Evolutionary conservation across 2,888 invertebrate genomes (phyloP).

Genomic region (Rotaria sp.): DNA sequence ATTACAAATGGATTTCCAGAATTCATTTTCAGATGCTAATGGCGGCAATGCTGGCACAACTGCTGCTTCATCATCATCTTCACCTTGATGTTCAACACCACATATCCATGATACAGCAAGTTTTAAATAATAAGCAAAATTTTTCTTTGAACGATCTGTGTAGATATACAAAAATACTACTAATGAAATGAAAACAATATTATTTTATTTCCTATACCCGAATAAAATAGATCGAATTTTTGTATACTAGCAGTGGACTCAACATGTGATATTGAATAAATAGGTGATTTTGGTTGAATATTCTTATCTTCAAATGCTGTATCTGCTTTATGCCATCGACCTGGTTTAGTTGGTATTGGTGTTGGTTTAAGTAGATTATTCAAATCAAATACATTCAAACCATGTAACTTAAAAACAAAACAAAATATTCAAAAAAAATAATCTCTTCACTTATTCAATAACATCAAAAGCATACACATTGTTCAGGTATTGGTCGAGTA

Average conservation of each 20-base stretch:
- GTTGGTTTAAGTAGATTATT: not conserved
- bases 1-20: conserved; percentile 31
- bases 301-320: not conserved
- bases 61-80: not conserved
- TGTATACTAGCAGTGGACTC: not conserved
- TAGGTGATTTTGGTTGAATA: not conserved
- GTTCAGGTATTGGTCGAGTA: conserved; percentile 29
- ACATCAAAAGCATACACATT: not conserved
- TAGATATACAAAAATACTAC: not conserved
- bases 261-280: not conserved
- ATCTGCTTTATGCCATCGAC: conserved; percentile 8
- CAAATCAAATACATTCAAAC: not conserved
- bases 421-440: not conserved
- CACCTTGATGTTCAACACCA: conserved; percentile 32
- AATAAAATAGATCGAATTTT: not conserved
- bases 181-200: not conserved
- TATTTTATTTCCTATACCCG: not conserved
- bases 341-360: not conserved
- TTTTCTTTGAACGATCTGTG: not conserved
- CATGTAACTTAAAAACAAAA: not conserved
- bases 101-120: conserved; percentile 38
- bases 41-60: not conserved
- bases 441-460: not conserved
- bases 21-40: not conserved
- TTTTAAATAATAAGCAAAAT: not conserved